Percentiles rank a stretch among this genome's conserved stretches.
phyloP scores from a whole-genome alignment of 30 jellyfish, hydroid and myxozoan genomes.

The Turritopsis rubra region DNA sequence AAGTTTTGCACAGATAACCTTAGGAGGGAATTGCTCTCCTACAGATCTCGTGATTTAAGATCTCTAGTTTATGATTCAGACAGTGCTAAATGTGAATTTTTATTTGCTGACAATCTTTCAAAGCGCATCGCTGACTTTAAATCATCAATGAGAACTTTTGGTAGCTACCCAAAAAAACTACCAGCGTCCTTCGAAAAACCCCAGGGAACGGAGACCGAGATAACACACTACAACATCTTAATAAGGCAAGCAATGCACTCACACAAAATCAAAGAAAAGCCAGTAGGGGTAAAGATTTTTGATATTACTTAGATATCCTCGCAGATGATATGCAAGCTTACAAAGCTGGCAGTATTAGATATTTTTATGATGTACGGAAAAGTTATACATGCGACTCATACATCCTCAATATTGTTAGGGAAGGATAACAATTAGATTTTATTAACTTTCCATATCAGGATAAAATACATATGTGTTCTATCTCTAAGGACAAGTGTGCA shows the following conservation, averaged over 20 bases:
- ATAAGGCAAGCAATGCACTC: not conserved
- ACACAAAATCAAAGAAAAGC: not conserved
- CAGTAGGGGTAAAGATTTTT: not conserved
- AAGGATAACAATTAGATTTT: not conserved
- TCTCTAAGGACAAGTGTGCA: not conserved
- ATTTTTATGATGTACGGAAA: not conserved
- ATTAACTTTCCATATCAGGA: not conserved
- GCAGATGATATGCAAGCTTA: not conserved
- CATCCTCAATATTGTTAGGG: not conserved
- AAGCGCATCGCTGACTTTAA: no score
- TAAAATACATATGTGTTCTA: not conserved
- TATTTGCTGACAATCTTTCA: no score
- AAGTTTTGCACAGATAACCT: no score
- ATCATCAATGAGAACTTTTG: not conserved
- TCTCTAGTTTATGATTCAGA: no score
- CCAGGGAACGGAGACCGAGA: not conserved
- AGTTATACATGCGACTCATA: not conserved
- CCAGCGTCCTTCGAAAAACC: not conserved
- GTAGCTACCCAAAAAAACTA: not conserved
- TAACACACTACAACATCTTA: not conserved
- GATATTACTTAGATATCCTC: not conserved
- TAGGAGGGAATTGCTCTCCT: no score
- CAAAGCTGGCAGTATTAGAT: not conserved
- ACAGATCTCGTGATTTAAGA: no score
- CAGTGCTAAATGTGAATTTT: no score